Evolutionary conservation across 2,797 vertebrate species (phyloP).

Genomic region (Amblyraja radiata): DNA sequence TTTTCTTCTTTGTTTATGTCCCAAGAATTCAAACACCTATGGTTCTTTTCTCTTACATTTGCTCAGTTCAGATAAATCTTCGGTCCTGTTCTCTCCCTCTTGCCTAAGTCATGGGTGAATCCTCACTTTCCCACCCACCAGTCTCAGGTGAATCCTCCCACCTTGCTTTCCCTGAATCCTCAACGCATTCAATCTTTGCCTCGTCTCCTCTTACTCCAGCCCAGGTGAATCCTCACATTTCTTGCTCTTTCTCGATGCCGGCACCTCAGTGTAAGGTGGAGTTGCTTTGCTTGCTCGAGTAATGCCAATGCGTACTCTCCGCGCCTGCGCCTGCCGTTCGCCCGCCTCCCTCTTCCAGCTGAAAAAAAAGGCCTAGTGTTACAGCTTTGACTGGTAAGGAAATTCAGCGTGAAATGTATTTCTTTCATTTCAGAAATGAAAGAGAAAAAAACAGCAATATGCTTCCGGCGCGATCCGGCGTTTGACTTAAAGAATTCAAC

Average conservation of each 20-base stretch:
- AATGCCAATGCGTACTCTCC: neutral
- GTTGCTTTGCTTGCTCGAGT: neutral
- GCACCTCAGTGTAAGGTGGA: neutral
- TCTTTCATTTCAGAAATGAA: neutral
- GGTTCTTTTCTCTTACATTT: neutral
- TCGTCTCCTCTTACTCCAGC: neutral
- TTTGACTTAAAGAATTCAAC: neutral
- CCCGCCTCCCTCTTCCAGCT: constrained; percentile 22
- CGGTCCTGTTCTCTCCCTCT: neutral
- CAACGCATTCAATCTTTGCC: neutral
- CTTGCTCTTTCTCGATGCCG: too few relatives aligned
- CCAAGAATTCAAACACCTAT: too few relatives aligned
- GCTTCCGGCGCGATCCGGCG: neutral
- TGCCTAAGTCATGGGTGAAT: neutral
- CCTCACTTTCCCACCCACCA: neutral
- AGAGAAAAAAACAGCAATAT: neutral
- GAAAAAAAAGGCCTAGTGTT: neutral
- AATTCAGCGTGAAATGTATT: neutral
- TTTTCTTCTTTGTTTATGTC: too few relatives aligned
- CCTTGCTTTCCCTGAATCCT: neutral
- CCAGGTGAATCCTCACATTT: neutral
- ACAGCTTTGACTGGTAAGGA: neutral
- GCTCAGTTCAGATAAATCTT: neutral
- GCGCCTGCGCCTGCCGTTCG: neutral
- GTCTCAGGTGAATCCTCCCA: neutral